Evolutionary conservation across 2,113 vertebrate species (phyloP).

Genomic region (Lophura nycthemera): DNA sequence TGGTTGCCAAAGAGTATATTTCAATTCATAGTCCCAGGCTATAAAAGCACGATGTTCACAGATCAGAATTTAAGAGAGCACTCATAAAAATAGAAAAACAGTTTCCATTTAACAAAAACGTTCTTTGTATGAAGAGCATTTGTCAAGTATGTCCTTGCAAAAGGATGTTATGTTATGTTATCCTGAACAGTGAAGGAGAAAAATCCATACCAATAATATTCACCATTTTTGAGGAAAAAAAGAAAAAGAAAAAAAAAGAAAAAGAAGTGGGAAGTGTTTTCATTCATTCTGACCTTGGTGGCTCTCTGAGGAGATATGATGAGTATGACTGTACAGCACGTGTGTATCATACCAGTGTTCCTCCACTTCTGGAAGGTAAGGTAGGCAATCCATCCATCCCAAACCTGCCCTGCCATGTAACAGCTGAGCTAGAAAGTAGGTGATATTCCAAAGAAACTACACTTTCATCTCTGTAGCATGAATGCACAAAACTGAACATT

Average conservation of each 20-base stretch:
- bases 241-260: neutral
- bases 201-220: neutral
- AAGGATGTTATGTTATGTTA: too few relatives aligned
- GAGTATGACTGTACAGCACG: neutral
- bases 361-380: neutral
- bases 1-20: neutral
- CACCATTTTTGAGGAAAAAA: neutral
- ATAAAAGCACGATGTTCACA: neutral
- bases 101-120: neutral
- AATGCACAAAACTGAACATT: neutral
- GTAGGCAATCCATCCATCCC: neutral
- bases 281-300: rapidly evolving
- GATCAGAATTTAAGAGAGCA: neutral
- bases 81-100: neutral
- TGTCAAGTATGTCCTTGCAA: neutral
- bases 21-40: neutral
- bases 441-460: neutral
- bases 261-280: neutral
- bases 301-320: neutral
- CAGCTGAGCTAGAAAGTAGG: neutral
- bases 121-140: neutral
- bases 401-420: rapidly evolving
- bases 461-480: neutral
- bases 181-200: neutral
- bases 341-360: neutral